Percentiles rank a stretch among this genome's conserved stretches.
phyloP scores from a whole-genome alignment of 2,797 vertebrate species.

The Rousettus madagascariensis region DNA sequence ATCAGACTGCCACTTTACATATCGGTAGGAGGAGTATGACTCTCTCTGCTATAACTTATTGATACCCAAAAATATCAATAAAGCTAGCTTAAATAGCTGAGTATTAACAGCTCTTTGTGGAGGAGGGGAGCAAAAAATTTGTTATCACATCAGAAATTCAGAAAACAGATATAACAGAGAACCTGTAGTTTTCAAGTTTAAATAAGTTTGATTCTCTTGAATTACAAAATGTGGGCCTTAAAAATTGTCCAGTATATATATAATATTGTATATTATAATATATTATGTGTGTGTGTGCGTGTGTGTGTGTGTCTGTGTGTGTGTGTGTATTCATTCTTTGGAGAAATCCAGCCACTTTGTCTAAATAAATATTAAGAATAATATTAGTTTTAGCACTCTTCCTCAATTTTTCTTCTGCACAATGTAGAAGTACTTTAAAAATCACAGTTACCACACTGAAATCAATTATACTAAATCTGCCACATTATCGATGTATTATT shows the following conservation, averaged over 20 bases:
- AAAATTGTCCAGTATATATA: slow-evolving; percentile 11
- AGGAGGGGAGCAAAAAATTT: not conserved
- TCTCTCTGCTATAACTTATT: not conserved
- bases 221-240: slow-evolving; percentile 51
- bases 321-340: not conserved
- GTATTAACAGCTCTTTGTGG: not conserved
- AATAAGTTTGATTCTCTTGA: slow-evolving; percentile 36
- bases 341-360: not conserved
- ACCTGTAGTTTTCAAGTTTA: slow-evolving; percentile 61
- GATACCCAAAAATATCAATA: slow-evolving; percentile 10
- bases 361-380: slow-evolving; percentile 65
- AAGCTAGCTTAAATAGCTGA: slow-evolving; percentile 25
- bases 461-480: slow-evolving; percentile 21
- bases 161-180: slow-evolving; percentile 27
- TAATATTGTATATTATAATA: too few species aligned
- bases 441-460: slow-evolving; percentile 39
- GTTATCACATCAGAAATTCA: slow-evolving; percentile 26
- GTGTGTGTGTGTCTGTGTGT: too few species aligned
- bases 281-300: too few species aligned
- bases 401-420: slow-evolving; percentile 60
- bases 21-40: not conserved
- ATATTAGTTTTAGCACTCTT: slow-evolving; percentile 46
- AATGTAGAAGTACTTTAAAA: slow-evolving; percentile 20
- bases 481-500: slow-evolving; percentile 57
- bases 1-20: not conserved